Percentiles rank a stretch among this genome's conserved stretches.
phyloP scores from a whole-genome alignment of 23 tunicate genomes.

The Halocynthia aurantium region DNA sequence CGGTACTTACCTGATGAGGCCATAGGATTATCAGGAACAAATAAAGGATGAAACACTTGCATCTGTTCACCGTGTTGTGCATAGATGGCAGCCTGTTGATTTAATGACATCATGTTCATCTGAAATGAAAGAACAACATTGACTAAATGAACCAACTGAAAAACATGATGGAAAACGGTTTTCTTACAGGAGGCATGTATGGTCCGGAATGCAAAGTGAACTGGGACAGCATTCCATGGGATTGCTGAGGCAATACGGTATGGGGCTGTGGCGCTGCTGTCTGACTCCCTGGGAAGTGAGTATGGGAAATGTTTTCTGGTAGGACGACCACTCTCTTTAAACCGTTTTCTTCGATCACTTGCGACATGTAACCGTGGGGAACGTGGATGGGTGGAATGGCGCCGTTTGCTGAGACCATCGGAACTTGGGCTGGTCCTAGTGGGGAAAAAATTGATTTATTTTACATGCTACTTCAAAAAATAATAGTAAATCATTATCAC shows the following conservation, averaged over 20 bases:
- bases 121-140: not conserved
- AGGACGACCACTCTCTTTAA: conserved; percentile 36
- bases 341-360: conserved; percentile 70
- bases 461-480: too few relatives aligned
- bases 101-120: conserved; percentile 12
- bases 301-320: conserved; percentile 3
- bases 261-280: not conserved
- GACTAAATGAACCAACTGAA: conserved; percentile 6
- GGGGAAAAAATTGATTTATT: not conserved
- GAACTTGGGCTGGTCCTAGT: conserved; percentile 78
- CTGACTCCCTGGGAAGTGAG: not conserved
- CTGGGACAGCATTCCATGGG: conserved; percentile 2
- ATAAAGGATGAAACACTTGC: not conserved
- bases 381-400: conserved; percentile 68
- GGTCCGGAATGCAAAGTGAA: conserved; percentile 9
- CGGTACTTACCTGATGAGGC: too few relatives aligned
- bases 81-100: not conserved
- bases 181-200: not conserved
- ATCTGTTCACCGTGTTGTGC: not conserved
- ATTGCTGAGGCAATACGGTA: not conserved
- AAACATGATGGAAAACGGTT: not conserved
- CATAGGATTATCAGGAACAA: not conserved
- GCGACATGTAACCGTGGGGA: conserved; percentile 71
- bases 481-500: too few relatives aligned
- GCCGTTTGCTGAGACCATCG: conserved; percentile 65